Evolutionary conservation across 2,888 invertebrate genomes (phyloP).

Genomic region (Apamea epomidion): DNA sequence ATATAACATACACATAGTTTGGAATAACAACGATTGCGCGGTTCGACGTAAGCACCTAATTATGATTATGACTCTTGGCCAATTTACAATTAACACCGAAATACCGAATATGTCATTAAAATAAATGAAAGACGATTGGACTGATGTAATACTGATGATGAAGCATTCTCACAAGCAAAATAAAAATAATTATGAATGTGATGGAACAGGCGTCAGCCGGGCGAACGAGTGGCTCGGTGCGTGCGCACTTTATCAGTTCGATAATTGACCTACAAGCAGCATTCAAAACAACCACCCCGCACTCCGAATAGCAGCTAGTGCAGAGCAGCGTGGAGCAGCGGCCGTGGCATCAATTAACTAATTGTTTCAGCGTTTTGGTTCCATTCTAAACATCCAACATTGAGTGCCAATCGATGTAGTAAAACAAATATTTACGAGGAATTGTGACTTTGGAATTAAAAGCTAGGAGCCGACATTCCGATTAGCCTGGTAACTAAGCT

Average conservation of each 20-base stretch:
- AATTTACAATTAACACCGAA: neutral
- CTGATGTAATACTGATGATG: neutral
- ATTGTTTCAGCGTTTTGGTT: neutral
- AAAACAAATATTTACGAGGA: too few relatives aligned
- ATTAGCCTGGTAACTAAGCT: neutral
- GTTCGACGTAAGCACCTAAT: neutral
- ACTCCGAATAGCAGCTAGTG: neutral
- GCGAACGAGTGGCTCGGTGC: neutral
- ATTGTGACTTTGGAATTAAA: neutral
- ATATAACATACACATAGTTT: neutral
- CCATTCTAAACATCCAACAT: neutral
- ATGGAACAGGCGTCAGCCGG: slow-evolving; percentile 2
- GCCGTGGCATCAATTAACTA: slow-evolving; percentile 22
- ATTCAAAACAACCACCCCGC: slow-evolving; percentile 16
- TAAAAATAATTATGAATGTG: neutral
- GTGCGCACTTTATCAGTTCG: slow-evolving; percentile 36
- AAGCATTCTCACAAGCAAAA: neutral
- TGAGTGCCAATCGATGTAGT: neutral
- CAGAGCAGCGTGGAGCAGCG: neutral
- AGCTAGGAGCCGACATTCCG: neutral
- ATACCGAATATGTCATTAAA: neutral
- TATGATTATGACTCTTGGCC: neutral
- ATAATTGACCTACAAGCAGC: slow-evolving; percentile 54
- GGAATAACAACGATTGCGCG: neutral
- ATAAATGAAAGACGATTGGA: neutral